These are phyloP conservation scores for Druceiella hillmani DNA, from an alignment of 2,888 invertebrate species.

Conservation along the genomic window DNA sequence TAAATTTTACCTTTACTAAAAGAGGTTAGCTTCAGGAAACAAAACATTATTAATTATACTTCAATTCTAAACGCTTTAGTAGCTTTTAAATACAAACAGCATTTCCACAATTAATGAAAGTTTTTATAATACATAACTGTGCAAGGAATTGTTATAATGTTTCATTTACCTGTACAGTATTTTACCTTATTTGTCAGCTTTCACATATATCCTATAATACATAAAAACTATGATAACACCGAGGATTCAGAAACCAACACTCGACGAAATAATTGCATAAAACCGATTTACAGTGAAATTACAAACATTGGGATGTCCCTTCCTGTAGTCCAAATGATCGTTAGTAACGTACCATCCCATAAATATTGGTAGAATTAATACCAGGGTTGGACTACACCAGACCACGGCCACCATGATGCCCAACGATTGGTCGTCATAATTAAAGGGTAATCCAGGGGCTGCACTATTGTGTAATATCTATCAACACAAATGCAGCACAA, in stretches of 20 bases:
- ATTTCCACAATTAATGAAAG: too few species aligned
- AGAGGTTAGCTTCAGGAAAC: too few species aligned
- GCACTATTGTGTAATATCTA: conserved; percentile 88
- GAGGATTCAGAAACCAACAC: conserved; percentile 91
- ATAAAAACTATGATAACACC: conserved; percentile 90
- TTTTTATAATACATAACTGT: too few species aligned
- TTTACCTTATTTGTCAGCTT: conserved; percentile 78
- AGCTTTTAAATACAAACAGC: too few species aligned
- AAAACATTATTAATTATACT: too few species aligned
- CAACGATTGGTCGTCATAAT: conserved; percentile 84
- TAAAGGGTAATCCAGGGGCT: conserved; percentile 87
- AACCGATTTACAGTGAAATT: conserved; percentile 81
- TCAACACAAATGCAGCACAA: conserved; percentile 89
- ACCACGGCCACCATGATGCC: conserved; percentile 81
- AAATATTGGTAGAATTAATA: conserved; percentile 90
- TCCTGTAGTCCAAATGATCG: conserved; percentile 66
- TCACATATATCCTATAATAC: conserved; percentile 85
- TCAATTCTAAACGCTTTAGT: too few species aligned
- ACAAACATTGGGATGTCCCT: conserved; percentile 66
- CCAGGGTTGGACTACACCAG: conserved; percentile 88
- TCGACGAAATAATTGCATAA: conserved; percentile 83
- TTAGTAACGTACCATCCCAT: conserved; percentile 92
- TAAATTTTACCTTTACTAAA: too few species aligned
- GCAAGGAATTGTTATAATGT: too few species aligned
- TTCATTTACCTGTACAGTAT: conserved; percentile 80